A percentile compares a stretch with the other conserved stretches of the same genome.
Conservation (phyloP, 2,797 vertebrate species). For the Gambusia yucatana region DNA sequence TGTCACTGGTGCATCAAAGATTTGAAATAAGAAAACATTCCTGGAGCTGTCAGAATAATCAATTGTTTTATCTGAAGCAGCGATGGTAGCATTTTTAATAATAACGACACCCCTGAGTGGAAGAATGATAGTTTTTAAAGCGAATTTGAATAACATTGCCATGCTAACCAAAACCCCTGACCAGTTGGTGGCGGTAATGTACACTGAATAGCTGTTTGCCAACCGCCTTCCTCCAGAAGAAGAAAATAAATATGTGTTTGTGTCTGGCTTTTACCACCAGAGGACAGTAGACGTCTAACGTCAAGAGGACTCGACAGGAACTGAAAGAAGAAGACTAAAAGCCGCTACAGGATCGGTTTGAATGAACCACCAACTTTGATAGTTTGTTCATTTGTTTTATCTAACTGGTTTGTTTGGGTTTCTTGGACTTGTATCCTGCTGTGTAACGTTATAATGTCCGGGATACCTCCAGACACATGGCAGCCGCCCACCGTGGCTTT, state of each 20-base stretch:
- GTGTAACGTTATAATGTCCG: constrained; percentile 18
- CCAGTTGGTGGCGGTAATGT: too few species aligned
- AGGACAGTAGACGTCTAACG: not conserved
- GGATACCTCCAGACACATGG: constrained; percentile 88
- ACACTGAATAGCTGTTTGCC: too few species aligned
- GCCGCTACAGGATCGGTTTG: not conserved
- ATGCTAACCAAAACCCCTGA: too few species aligned
- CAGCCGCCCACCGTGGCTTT: constrained; percentile 86
- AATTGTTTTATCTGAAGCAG: not conserved
- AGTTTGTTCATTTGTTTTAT: not conserved
- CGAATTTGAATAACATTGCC: too few species aligned
- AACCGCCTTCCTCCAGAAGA: too few species aligned
- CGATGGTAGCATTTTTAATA: too few species aligned
- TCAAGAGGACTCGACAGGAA: not conserved
- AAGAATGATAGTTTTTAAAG: too few species aligned
- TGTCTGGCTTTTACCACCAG: constrained; percentile 10
- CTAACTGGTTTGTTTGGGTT: not conserved
- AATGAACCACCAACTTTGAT: not conserved
- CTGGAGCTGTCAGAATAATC: not conserved
- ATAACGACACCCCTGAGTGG: too few species aligned
- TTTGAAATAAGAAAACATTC: not conserved
- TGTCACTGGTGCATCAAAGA: not conserved
- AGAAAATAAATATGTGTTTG: not conserved
- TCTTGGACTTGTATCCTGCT: not conserved
- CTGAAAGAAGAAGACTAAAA: constrained; percentile 12